phyloP scores from a whole-genome alignment of 2,888 invertebrate species.

The Entomobrya multifasciata region DNA sequence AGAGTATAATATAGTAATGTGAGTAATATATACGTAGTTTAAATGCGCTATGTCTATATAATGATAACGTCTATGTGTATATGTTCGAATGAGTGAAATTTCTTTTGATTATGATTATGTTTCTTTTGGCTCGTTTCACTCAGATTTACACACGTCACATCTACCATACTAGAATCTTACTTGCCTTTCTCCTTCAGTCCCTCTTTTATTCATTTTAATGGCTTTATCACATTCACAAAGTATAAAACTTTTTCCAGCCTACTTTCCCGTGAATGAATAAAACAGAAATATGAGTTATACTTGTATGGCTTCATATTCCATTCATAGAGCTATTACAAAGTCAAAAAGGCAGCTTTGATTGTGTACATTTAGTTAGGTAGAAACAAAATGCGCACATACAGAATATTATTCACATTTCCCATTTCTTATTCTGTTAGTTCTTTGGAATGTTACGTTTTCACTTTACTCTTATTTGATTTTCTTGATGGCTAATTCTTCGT shows the following conservation, averaged over 20 bases:
- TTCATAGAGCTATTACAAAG: not conserved
- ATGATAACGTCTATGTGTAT: not conserved
- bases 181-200: constrained; percentile 2
- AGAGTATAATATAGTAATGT: not conserved
- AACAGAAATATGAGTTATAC: not conserved
- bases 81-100: not conserved
- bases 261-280: constrained; percentile 43
- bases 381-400: too few species aligned
- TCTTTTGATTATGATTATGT: too few species aligned
- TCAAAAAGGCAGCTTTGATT: not conserved
- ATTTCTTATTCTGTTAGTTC: not conserved
- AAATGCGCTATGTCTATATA: not conserved
- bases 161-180: not conserved
- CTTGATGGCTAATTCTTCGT: not conserved
- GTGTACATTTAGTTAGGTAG: not conserved
- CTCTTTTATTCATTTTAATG: constrained; percentile 31
- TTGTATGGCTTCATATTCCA: constrained; percentile 11
- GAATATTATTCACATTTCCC: too few species aligned
- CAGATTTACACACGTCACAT: constrained; percentile 52
- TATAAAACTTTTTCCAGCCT: constrained; percentile 57
- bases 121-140: constrained; percentile 53
- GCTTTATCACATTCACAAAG: constrained; percentile 55
- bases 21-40: not conserved
- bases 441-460: not conserved
- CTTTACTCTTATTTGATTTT: not conserved